Conservation (phyloP, 2,888 invertebrate genomes). For the Drosophila longiperda region DNA sequence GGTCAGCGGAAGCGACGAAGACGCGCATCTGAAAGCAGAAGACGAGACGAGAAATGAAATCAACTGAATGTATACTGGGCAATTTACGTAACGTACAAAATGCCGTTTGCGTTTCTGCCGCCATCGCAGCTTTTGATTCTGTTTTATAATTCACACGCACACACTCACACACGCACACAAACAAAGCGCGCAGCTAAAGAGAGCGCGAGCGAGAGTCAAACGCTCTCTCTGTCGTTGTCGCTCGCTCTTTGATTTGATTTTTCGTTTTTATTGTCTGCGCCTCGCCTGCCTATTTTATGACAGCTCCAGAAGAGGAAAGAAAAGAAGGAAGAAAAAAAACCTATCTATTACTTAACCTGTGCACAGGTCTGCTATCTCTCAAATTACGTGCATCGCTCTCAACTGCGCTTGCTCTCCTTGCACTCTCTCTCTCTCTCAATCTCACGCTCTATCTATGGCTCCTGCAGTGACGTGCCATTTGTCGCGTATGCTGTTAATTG, state of each 20-base stretch:
- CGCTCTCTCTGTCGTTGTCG: conserved; percentile 2
- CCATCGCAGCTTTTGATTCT: conserved; percentile 77
- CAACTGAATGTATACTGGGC: conserved; percentile 26
- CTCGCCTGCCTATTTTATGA: conserved; percentile 44
- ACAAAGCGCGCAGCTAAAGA: conserved; percentile 25
- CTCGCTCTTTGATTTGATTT: conserved; percentile 50
- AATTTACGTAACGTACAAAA: conserved; percentile 72
- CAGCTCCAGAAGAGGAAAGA: conserved; percentile 37
- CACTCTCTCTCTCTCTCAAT: conserved; percentile 11
- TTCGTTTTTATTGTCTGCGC: conserved; percentile 48
- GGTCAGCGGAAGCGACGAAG: conserved; percentile 39
- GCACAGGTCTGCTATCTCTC: conserved; percentile 31
- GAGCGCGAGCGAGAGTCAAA: neutral
- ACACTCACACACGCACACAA: conserved; percentile 12
- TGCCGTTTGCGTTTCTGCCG: conserved; percentile 66
- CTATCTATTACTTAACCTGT: conserved; percentile 72
- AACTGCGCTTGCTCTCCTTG: conserved; percentile 6
- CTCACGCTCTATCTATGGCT: conserved; percentile 5
- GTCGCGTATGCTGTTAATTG: conserved; percentile 61
- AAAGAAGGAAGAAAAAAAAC: conserved; percentile 34
- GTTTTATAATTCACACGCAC: conserved; percentile 72
- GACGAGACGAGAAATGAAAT: conserved; percentile 59
- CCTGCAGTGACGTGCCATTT: conserved; percentile 61
- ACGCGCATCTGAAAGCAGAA: conserved; percentile 57
- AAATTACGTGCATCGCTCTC: conserved; percentile 37